Evolutionary conservation across 2,113 vertebrate genomes (phyloP), one percentile per base, ranked within the genome.

Genomic region (Poicephalus meyeri): DNA sequence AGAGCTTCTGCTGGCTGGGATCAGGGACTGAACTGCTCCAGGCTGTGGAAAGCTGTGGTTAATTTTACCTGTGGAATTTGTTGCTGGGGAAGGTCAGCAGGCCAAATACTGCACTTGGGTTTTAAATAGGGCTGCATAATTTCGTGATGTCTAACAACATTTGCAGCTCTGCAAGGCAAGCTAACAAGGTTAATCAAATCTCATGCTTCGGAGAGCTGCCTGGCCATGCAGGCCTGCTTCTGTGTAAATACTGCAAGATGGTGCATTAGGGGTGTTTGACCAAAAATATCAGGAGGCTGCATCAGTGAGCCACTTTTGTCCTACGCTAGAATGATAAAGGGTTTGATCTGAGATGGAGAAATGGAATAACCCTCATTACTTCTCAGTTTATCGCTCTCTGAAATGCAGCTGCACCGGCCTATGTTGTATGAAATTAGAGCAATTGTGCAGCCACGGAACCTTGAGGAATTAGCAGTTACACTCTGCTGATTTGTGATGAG

Each of bases 141-240:
- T 95, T 94, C 39, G 18, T 74, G 85, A 83, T 88, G 71, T 86
- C 58, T 86, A 71, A 80, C 89, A 91, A 88, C 50, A 91, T 83
- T 95, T 96, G 94, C 58, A 93, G 93, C 91, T 97, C 94, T 91
- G 70, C 66, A 95, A 96, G 89, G 93, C 93, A 96, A 94, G 91
- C 74, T 95, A 97, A 95, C 13, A 46, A 96, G 93, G 93, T 95
- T 97, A 97, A 97, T 97, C 91, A 96, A 88, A 97, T 97, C 94
- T 96, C 94, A 90, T 96, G 90, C 95, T 96, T 96, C 79, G 83
- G 94, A 90, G 88, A 96, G 12, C 95, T 88, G 90, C 88, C 68
- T 91, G 71, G 93, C 91, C 47, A 47, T 80, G 50, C 82, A 89
- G 91, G 79, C 79, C 86, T 90, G 82, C 72, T 64, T 19, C 78